A percentile compares a stretch with the other conserved stretches of the same genome.
phyloP scores from a whole-genome alignment of 2,888 invertebrate genomes.

The Chymomyza procnemis region DNA sequence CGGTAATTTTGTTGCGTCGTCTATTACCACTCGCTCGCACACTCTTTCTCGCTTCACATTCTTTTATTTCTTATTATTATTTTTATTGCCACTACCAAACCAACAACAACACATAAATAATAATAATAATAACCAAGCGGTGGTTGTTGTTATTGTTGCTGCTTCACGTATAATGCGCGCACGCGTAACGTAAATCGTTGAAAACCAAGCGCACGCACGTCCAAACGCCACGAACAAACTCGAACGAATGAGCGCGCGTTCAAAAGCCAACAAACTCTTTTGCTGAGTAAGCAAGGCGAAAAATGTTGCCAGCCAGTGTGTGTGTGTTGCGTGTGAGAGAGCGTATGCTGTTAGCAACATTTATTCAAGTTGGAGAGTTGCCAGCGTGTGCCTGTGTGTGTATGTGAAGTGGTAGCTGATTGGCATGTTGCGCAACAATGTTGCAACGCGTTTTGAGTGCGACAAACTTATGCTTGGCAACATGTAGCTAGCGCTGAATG shows the following conservation, averaged over 20 bases:
- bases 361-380: neutral
- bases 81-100: constrained; percentile 11
- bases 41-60: constrained; percentile 14
- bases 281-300: too few species aligned
- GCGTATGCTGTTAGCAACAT: neutral
- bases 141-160: constrained; percentile 22
- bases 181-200: constrained; percentile 45
- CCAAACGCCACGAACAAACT: constrained; percentile 55
- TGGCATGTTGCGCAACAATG: constrained; percentile 19
- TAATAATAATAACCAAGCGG: neutral
- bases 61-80: constrained; percentile 21
- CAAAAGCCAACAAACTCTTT: too few species aligned
- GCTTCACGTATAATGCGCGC: constrained; percentile 41
- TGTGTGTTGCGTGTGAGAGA: neutral
- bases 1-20: constrained; percentile 55
- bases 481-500: neutral
- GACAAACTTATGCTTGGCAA: neutral
- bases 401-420: neutral
- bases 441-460: too few species aligned
- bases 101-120: neutral
- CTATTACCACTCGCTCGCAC: constrained; percentile 3
- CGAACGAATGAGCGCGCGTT: neutral
- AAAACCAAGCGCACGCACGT: constrained; percentile 38
- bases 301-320: too few species aligned
- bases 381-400: neutral